A percentile compares a stretch with the other conserved stretches of the same genome.
Evolutionary conservation across 2,888 invertebrate genomes (phyloP).

Genomic region (Sarcophaga variegata): DNA sequence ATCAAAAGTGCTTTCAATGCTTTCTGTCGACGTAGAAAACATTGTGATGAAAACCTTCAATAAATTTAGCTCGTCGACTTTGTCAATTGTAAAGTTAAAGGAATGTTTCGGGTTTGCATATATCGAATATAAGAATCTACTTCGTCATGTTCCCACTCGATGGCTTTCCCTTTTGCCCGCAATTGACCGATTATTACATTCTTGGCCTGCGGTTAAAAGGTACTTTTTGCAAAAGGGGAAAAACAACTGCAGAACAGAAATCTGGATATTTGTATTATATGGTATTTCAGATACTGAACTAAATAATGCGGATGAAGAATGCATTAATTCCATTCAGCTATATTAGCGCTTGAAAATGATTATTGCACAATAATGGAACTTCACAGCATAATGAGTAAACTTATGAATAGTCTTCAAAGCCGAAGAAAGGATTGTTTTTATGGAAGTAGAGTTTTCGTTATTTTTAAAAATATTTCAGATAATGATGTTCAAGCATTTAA

Average conservation of each 20-base stretch:
- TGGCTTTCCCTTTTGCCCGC: too few species aligned
- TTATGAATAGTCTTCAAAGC: constrained; percentile 33
- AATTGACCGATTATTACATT: too few species aligned
- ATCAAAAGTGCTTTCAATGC: constrained; percentile 46
- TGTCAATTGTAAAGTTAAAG: too few species aligned
- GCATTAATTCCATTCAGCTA: constrained; percentile 39
- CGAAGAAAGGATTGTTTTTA: constrained; percentile 50
- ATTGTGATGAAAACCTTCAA: too few species aligned
- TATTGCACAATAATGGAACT: constrained; percentile 54
- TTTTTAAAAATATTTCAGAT: constrained; percentile 38
- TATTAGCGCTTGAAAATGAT: constrained; percentile 54
- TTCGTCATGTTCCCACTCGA: too few species aligned
- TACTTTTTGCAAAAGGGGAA: constrained; percentile 50
- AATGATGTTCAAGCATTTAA: constrained; percentile 29
- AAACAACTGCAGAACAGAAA: constrained; percentile 43
- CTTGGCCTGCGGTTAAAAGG: background rate
- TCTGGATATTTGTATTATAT: constrained; percentile 57
- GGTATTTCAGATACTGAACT: constrained; percentile 42
- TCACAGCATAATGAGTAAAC: constrained; percentile 49
- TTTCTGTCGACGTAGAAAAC: background rate
- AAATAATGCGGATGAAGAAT: constrained; percentile 20
- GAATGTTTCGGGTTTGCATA: too few species aligned
- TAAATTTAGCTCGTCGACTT: too few species aligned
- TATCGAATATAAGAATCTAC: too few species aligned
- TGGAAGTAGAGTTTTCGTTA: constrained; percentile 45